These are phyloP conservation scores for Watsonalla binaria DNA, from an alignment of 2,888 invertebrate genomes.

Conservation along the genomic window DNA sequence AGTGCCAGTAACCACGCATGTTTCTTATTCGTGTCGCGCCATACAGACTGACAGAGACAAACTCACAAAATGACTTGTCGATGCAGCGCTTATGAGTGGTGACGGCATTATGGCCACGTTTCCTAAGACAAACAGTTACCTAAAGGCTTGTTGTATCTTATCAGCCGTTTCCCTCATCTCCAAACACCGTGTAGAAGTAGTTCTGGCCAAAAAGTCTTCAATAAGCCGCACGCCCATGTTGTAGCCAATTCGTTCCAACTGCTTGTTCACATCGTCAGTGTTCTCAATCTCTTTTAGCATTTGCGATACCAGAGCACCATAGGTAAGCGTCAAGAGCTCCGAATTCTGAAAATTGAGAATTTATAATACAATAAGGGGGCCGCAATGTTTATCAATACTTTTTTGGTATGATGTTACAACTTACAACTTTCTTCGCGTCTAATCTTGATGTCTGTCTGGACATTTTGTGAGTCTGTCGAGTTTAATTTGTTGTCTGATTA, in stretches of 20 bases:
- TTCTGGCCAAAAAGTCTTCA: conserved; percentile 97
- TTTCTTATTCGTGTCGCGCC: too few relatives aligned
- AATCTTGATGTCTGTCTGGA: conserved; percentile 84
- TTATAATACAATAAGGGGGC: background rate
- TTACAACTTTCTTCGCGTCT: conserved; percentile 88
- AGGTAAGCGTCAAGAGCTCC: conserved; percentile 97
- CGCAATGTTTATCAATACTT: too few relatives aligned
- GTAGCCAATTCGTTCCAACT: conserved; percentile 96
- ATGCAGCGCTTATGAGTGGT: too few relatives aligned
- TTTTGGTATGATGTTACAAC: conserved; percentile 21
- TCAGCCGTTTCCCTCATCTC: conserved; percentile 99
- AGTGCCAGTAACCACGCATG: too few relatives aligned
- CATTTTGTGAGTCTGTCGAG: conserved; percentile 61
- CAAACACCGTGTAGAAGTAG: conserved; percentile 91
- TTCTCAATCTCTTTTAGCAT: conserved; percentile 97
- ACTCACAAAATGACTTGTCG: too few relatives aligned
- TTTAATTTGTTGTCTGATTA: conserved; percentile 3
- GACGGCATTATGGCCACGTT: too few relatives aligned
- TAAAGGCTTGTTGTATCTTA: conserved; percentile 89
- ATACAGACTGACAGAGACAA: too few relatives aligned
- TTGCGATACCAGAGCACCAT: conserved; percentile 98
- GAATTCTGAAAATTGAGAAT: conserved; percentile 85
- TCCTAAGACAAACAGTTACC: conserved; percentile 41
- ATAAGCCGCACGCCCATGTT: conserved; percentile 98
- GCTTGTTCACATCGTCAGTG: conserved; percentile 98